Percentiles rank a stretch among this genome's conserved stretches.
These are phyloP conservation scores for Champsocephalus esox DNA, from an alignment of 2,797 vertebrate genomes.

Conservation along the genomic window DNA sequence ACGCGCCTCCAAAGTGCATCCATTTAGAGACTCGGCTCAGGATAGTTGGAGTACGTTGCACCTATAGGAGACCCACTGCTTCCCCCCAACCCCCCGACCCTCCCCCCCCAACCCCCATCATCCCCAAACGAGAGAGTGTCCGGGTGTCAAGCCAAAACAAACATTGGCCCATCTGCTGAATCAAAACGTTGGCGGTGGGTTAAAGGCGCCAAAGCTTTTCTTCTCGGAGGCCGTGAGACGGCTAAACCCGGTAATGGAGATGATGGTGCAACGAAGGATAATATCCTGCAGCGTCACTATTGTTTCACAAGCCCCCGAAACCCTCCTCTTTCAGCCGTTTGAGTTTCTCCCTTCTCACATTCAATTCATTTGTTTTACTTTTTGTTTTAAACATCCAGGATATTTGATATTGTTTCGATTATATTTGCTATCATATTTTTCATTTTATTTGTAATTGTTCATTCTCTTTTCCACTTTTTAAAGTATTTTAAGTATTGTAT, in stretches of 20 bases:
- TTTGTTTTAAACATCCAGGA: too few species aligned
- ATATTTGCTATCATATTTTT: too few species aligned
- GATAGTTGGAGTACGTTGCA: neutral
- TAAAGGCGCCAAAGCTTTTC: slow-evolving; percentile 59
- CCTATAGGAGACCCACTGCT: slow-evolving; percentile 2
- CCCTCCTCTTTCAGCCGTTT: too few species aligned
- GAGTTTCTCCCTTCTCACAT: too few species aligned
- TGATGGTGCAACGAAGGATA: slow-evolving; percentile 40
- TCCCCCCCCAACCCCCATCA: slow-evolving; percentile 23
- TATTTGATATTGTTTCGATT: too few species aligned
- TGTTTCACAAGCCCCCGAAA: slow-evolving; percentile 13
- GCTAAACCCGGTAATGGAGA: slow-evolving; percentile 70
- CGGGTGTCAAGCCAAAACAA: slow-evolving; percentile 72
- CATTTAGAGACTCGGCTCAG: neutral
- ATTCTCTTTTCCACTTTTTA: too few species aligned
- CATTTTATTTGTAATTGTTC: too few species aligned
- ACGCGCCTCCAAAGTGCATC: slow-evolving; percentile 1
- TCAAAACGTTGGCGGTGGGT: slow-evolving; percentile 71
- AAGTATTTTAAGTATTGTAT: too few species aligned
- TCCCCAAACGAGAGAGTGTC: slow-evolving; percentile 50
- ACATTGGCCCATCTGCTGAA: slow-evolving; percentile 77
- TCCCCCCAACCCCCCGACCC: neutral
- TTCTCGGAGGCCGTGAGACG: slow-evolving; percentile 49
- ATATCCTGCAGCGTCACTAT: slow-evolving; percentile 34
- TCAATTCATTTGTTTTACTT: too few species aligned